These are phyloP conservation scores for Cynopterus brachyotis DNA, from an alignment of 2,113 vertebrate species.

Conservation along the genomic window DNA sequence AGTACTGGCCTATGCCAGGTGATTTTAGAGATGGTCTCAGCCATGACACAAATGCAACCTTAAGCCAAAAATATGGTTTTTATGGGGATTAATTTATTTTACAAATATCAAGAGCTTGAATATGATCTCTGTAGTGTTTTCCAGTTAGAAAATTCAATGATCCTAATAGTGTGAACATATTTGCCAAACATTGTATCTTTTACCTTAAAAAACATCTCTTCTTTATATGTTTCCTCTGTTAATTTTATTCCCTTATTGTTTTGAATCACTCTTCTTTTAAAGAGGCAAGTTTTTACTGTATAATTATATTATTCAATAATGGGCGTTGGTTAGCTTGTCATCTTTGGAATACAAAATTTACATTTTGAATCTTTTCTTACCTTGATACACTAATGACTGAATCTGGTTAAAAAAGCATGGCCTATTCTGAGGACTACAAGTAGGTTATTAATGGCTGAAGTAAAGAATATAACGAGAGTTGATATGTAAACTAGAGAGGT, in stretches of 20 bases:
- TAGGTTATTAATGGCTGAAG: not conserved
- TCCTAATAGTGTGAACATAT: not conserved
- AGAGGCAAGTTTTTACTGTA: not conserved
- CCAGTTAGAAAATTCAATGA: conserved; percentile 8
- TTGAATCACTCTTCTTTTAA: not conserved
- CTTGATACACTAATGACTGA: not conserved
- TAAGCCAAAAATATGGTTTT: not conserved
- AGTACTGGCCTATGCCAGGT: not conserved
- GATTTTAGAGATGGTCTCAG: conserved; percentile 16
- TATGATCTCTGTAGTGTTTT: not conserved
- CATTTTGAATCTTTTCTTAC: not conserved
- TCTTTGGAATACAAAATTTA: not conserved
- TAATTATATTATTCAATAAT: conserved; percentile 6
- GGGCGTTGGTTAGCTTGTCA: not conserved
- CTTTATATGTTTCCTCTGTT: not conserved
- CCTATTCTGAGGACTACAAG: not conserved
- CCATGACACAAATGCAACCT: conserved; percentile 21
- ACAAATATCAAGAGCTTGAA: not conserved
- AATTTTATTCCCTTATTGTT: not conserved
- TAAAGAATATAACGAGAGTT: not conserved
- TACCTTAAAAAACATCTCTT: not conserved
- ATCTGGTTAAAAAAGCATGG: not conserved
- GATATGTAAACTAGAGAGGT: not conserved
- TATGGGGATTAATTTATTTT: conserved; percentile 3
- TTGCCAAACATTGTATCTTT: not conserved